Percentiles rank a stretch among this genome's conserved stretches.
phyloP scores from a whole-genome alignment of 2,888 invertebrate species.

The Mimumesa dahlbomi region DNA sequence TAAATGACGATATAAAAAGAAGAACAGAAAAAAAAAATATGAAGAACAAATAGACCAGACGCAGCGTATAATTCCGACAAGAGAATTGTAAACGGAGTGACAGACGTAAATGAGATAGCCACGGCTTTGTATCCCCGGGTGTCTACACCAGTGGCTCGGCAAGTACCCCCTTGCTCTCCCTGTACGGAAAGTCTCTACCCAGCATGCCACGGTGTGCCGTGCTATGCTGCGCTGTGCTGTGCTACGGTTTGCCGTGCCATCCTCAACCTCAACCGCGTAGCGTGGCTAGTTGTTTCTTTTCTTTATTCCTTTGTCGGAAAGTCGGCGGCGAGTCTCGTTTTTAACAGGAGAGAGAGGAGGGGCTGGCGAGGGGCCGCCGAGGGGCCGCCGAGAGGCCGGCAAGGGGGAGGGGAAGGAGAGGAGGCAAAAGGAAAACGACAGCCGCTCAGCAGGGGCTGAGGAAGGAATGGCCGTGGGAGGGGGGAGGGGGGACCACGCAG shows the following conservation, averaged over 20 bases:
- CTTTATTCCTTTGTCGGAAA: slow-evolving; percentile 80
- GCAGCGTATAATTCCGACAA: no score
- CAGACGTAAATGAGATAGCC: slow-evolving; percentile 14
- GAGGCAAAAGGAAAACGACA: slow-evolving; percentile 56
- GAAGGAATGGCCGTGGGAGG: slow-evolving; percentile 50
- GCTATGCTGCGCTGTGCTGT: slow-evolving; percentile 53
- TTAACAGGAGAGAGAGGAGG: slow-evolving; percentile 64
- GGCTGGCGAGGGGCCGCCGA: slow-evolving; percentile 26
- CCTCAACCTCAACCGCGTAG: slow-evolving; percentile 71
- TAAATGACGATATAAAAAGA: no score
- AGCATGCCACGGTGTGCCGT: slow-evolving; percentile 67
- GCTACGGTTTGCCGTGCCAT: slow-evolving; percentile 68
- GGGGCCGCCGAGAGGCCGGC: slow-evolving; percentile 55
- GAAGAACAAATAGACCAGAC: no score
- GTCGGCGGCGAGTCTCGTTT: slow-evolving; percentile 78
- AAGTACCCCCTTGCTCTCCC: slow-evolving; percentile 60
- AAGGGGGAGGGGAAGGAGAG: slow-evolving; percentile 43
- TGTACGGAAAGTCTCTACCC: slow-evolving; percentile 71
- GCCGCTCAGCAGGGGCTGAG: slow-evolving; percentile 58
- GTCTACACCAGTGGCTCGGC: slow-evolving; percentile 68
- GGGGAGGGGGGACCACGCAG: slow-evolving; percentile 53
- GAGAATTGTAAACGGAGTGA: slow-evolving; percentile 20
- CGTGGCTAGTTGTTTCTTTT: slow-evolving; percentile 79
- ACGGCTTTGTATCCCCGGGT: slow-evolving; percentile 15
- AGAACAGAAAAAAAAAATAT: no score